Evolutionary conservation across 2,797 vertebrate genomes (phyloP).

Genomic region (Enteromius thamalakanensis): DNA sequence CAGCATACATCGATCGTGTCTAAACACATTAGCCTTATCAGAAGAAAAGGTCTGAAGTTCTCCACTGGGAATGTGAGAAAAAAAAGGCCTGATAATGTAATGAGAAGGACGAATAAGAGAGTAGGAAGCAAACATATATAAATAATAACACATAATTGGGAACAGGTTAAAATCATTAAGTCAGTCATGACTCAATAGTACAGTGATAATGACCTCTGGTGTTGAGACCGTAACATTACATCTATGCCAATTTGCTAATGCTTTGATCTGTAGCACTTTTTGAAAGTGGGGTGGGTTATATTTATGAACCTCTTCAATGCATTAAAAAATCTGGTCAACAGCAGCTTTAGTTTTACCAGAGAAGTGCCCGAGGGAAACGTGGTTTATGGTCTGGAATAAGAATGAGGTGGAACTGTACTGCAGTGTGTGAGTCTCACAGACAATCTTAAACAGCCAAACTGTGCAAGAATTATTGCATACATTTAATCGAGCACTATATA

Average conservation of each 20-base stretch:
- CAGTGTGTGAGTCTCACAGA: neutral
- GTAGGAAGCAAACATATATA: neutral
- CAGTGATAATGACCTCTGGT: slow-evolving; percentile 21
- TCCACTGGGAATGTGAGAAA: neutral
- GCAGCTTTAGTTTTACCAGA: neutral
- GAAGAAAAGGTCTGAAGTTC: slow-evolving; percentile 5
- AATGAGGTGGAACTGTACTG: slow-evolving; percentile 1
- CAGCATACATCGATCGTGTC: neutral
- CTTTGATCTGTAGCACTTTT: neutral
- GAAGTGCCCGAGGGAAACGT: neutral
- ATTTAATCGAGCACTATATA: neutral
- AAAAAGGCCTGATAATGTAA: neutral
- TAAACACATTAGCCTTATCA: slow-evolving; percentile 22
- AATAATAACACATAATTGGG: neutral
- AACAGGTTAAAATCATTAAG: neutral
- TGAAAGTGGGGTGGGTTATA: slow-evolving; percentile 5
- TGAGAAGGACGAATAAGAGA: neutral
- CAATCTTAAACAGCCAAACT: neutral
- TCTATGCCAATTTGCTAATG: neutral
- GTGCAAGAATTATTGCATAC: neutral
- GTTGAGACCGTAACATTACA: slow-evolving; percentile 15
- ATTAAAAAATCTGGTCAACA: neutral
- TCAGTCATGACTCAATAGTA: neutral
- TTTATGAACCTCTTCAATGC: neutral
- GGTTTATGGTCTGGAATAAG: slow-evolving; percentile 8